A percentile compares a stretch with the other conserved stretches of the same genome.
These are phyloP conservation scores for Enteromius unitaeniatus DNA, from an alignment of 2,797 vertebrate genomes.

Conservation along the genomic window DNA sequence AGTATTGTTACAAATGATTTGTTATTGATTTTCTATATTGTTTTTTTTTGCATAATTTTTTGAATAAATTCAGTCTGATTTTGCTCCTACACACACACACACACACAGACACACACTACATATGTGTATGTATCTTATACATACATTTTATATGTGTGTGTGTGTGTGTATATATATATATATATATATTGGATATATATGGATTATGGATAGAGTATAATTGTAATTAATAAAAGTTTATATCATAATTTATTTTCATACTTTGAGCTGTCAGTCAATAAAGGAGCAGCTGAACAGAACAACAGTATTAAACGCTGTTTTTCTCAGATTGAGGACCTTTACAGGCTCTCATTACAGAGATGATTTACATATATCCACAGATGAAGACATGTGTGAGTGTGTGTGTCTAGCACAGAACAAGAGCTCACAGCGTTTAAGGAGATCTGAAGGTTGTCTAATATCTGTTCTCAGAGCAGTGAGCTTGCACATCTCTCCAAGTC, in stretches of 20 bases:
- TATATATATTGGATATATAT: background rate
- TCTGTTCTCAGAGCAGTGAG: conserved; percentile 81
- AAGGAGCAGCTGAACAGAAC: conserved; percentile 15
- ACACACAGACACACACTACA: too few relatives aligned
- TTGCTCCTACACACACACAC: too few relatives aligned
- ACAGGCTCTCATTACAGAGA: conserved; percentile 11
- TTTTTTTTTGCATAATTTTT: background rate
- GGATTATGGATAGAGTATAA: background rate
- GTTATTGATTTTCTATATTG: too few relatives aligned
- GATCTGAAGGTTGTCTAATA: conserved; percentile 94
- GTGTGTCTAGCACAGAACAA: conserved; percentile 18
- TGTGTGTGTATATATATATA: too few relatives aligned
- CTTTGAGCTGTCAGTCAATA: conserved; percentile 7
- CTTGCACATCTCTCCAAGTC: conserved; percentile 87
- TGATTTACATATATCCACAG: conserved; percentile 27
- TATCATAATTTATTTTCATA: background rate
- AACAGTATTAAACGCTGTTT: background rate
- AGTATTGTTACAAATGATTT: background rate
- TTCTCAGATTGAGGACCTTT: background rate
- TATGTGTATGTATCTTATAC: background rate
- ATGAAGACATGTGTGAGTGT: background rate
- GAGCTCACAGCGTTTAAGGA: conserved; percentile 80
- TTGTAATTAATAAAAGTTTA: background rate
- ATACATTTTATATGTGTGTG: background rate
- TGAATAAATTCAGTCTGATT: too few relatives aligned